A percentile compares a stretch with the other conserved stretches of the same genome.
These are phyloP conservation scores for Platyscapa corneri DNA, from an alignment of 1,140 invertebrate genomes.

Conservation along the genomic window DNA sequence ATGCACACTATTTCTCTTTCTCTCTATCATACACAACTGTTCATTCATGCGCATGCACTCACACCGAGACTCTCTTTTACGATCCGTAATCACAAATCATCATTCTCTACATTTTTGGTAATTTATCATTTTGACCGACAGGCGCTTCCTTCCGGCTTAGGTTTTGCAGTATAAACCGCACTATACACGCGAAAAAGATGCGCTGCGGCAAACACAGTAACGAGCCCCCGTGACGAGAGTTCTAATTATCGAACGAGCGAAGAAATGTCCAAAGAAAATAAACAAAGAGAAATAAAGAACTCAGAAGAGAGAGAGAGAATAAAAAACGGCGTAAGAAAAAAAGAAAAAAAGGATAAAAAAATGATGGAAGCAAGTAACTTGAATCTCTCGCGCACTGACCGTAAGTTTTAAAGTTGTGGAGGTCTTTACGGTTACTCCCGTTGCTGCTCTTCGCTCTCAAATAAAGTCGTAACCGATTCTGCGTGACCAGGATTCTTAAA, in stretches of 20 bases:
- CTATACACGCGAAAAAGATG: conserved; percentile 24
- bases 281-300: not conserved
- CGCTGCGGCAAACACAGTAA: conserved; percentile 18
- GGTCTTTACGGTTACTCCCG: conserved; percentile 35
- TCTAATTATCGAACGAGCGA: conserved; percentile 41
- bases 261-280: not conserved
- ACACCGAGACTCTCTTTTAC: not conserved
- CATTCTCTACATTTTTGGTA: conserved; percentile 57
- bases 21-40: not conserved
- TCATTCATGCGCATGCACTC: too few relatives aligned
- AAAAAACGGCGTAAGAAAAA: not conserved
- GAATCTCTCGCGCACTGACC: conserved; percentile 18
- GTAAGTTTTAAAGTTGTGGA: conserved; percentile 19
- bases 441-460: not conserved
- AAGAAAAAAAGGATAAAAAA: not conserved
- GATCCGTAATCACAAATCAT: conserved; percentile 59
- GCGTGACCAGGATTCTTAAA: conserved; percentile 47
- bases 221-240: conserved; percentile 39
- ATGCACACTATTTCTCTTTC: too few relatives aligned
- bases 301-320: not conserved
- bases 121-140: conserved; percentile 63
- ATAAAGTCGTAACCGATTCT: conserved; percentile 52
- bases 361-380: not conserved
- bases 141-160: conserved; percentile 47
- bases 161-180: not conserved